Base-by-base conservation (phyloP, 2,888 invertebrate genomes). In the Allygus modestus region DNA sequence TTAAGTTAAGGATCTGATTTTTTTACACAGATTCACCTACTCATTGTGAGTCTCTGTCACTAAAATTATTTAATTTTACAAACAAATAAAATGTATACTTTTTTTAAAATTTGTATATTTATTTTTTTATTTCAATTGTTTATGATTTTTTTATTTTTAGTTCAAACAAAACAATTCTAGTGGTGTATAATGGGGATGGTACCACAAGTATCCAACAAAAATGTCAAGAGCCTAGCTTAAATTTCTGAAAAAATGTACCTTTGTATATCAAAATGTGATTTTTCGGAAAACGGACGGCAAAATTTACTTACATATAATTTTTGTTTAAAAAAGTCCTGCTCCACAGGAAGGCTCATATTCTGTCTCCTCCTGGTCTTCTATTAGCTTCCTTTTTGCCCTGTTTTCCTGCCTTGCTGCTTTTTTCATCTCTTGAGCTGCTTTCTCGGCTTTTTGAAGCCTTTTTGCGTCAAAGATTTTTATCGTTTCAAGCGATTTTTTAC, bases 401-500 rank as follows among this genome's bases (percentile, higher is more conserved):
- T 28, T 81, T 26, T 26, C 81, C 31, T 81, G 51, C 31, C 81
- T 81, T 23, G 81, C 81, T 81, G 28, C 26, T 33, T 81, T 81
- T 51, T 20, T 23, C 33, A 81, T 81, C 26, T 81, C 51, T 58
- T 81, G 17, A 0, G 81, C 31, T 81, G 81, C 26, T 28, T 51
- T 54, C 0, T 31, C 28, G 23, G 51, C 51, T 81, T 26, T 23
- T 23, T 51, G 31, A 5, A 26, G 26, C 26, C 51, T 15, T 11
- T 11, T 51, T 23, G 15, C 15, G 28, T 41, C 37, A n/a, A n/a
- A n/a, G n/a, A n/a, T n/a, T n/a, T n/a, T n/a, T n/a, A n/a, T n/a
- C n/a, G n/a, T n/a, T n/a, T n/a, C n/a, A 41, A 77, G 41, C 20
- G 33, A 41, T 33, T 23, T 15, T 51, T 77, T 51, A 77, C 20